Evolutionary conservation across 2,888 invertebrate species (phyloP).

Genomic region (Polyploca ridens): DNA sequence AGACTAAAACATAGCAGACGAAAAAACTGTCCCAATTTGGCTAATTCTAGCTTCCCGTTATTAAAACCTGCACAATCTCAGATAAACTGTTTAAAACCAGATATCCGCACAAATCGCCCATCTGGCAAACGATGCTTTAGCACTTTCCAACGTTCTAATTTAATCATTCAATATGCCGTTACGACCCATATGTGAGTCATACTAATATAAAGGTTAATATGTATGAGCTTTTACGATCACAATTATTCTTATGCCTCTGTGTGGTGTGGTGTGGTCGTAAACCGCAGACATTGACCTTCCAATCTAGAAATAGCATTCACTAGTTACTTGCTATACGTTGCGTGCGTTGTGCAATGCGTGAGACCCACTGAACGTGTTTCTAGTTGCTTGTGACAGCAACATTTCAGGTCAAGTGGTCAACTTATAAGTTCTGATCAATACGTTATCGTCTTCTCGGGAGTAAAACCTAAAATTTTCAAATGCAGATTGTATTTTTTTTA

Average conservation of each 20-base stretch:
- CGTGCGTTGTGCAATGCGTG: slow-evolving; percentile 40
- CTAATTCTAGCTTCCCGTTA: no score
- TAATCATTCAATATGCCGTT: slow-evolving; percentile 3
- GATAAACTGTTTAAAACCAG: background rate
- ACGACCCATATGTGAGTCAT: slow-evolving; percentile 11
- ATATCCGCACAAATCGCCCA: background rate
- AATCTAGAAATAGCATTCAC: slow-evolving; percentile 58
- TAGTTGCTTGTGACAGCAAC: slow-evolving; percentile 19
- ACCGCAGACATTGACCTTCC: slow-evolving; percentile 76
- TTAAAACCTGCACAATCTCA: no score
- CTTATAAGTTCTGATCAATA: background rate
- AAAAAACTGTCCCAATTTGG: no score
- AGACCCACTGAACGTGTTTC: slow-evolving; percentile 14
- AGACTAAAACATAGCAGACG: no score
- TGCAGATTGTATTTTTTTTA: no score
- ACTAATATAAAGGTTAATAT: slow-evolving; percentile 6
- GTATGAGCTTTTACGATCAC: slow-evolving; percentile 41
- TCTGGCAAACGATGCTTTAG: background rate
- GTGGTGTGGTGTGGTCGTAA: slow-evolving; percentile 38
- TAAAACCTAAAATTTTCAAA: background rate
- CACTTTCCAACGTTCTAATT: slow-evolving; percentile 8
- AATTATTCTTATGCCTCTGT: slow-evolving; percentile 27
- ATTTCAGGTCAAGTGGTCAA: slow-evolving; percentile 2
- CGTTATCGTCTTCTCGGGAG: background rate
- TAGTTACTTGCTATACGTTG: slow-evolving; percentile 36